Evolutionary conservation across 2,888 invertebrate genomes (phyloP), one percentile per base, ranked within the genome.

Genomic region (Tenthredo mesomela): DNA sequence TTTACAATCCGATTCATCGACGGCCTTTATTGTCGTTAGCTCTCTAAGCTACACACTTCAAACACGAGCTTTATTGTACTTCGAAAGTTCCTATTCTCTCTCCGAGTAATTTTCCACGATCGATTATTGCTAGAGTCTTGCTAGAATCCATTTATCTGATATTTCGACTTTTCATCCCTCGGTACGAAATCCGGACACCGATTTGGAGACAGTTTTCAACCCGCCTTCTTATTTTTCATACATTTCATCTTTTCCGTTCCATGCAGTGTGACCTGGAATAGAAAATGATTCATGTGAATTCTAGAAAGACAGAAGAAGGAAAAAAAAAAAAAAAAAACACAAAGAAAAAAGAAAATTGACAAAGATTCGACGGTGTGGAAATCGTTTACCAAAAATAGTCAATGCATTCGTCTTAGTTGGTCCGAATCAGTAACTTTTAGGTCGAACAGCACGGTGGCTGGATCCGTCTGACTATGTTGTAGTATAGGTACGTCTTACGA

Each of bases 391-490:
- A 15, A 58, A 18, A 80, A 80, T 80, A 80, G 80, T 80, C 40
- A 61, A 37, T n/a, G 61, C 80, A 61, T 80, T 37, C 58, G 61
- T 80, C 80, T 80, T 80, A 40, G 80, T 61, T 80, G 80, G 21
- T 80, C 40, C 58, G 61, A 80, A 40, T 80, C 80, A 50, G 58
- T 58, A 43, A n/a, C 47, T 29, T 15, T 21, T n/a, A 7, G 80
- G 61, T 80, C 80, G 80, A 80, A 80, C 61, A 25, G 61, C n/a
- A 7, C 37, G 4, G 4, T 12, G 58, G 61, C 77, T 77, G 61
- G 61, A 61, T 80, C 40, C 61, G 80, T 78, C 78, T 78, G 50
- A 77, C 77, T 47, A 47, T 58, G 7, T 15, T 58, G 21, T 18
- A n/a, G n/a, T 58, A 58, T n/a, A 58, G n/a, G n/a, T 58, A 47